Conservation (phyloP, 2,888 invertebrate species). For the Troilus luridus region DNA sequence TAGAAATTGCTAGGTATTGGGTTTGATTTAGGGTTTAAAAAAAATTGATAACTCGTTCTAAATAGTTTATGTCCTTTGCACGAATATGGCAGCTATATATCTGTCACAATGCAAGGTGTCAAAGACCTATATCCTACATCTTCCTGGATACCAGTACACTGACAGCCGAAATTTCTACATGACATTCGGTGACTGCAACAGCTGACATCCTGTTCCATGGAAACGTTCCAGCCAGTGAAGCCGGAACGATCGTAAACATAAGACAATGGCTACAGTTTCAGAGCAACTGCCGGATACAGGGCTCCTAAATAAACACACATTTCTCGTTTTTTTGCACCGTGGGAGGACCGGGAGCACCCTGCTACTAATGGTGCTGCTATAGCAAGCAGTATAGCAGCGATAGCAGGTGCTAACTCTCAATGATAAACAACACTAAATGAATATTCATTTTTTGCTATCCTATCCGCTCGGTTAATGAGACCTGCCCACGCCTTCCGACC, state of each 20-base stretch:
- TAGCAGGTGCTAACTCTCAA: constrained; percentile 11
- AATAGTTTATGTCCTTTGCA: no score
- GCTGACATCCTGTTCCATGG: constrained; percentile 23
- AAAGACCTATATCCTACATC: neutral
- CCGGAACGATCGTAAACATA: constrained; percentile 48
- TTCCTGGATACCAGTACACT: neutral
- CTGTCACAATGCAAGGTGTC: neutral
- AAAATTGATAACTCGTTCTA: no score
- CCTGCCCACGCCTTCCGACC: constrained; percentile 14
- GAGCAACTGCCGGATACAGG: constrained; percentile 45
- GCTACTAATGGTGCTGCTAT: neutral
- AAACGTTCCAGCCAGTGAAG: constrained; percentile 45
- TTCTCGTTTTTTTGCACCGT: neutral
- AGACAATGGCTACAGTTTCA: constrained; percentile 49
- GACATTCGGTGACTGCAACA: constrained; percentile 28
- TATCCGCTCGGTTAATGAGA: neutral
- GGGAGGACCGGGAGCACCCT: neutral
- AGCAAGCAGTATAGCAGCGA: neutral
- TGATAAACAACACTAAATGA: constrained; percentile 35
- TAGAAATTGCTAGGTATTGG: no score
- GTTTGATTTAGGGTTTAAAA: no score
- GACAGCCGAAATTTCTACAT: constrained; percentile 12
- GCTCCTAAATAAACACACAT: constrained; percentile 50
- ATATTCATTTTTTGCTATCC: constrained; percentile 45
- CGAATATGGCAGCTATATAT: no score